A percentile compares a stretch with the other conserved stretches of the same genome.
Evolutionary conservation across 2,113 vertebrate species (phyloP).

Genomic region (Notothenia rossii): DNA sequence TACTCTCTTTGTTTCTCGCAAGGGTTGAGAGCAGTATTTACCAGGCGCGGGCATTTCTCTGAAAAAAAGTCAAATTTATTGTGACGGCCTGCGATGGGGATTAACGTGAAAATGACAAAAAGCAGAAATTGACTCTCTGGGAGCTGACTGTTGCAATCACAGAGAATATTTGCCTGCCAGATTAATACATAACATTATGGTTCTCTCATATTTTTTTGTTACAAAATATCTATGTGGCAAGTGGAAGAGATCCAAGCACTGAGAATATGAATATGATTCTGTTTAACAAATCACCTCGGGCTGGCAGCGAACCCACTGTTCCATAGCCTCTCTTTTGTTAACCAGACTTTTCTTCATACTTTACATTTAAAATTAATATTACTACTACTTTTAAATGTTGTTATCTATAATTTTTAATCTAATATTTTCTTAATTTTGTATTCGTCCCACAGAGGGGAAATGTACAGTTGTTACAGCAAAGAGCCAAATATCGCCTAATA

Average conservation of each 20-base stretch:
- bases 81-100: conserved; percentile 32
- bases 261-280: not conserved
- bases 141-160: conserved; percentile 15
- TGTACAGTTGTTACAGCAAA: too few species aligned
- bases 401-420: too few species aligned
- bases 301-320: too few species aligned
- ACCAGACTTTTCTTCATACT: too few species aligned
- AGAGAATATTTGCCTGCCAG: conserved; percentile 33
- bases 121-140: conserved; percentile 37
- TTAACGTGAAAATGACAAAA: conserved; percentile 53
- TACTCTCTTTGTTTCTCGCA: conserved; percentile 67
- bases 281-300: too few species aligned
- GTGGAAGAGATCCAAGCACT: not conserved
- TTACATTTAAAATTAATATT: too few species aligned
- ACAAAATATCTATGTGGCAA: conserved; percentile 1
- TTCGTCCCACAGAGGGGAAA: too few species aligned
- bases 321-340: too few species aligned
- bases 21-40: conserved; percentile 59
- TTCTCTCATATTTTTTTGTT: conserved; percentile 16
- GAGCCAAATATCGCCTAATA: too few species aligned
- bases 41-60: conserved; percentile 53
- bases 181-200: conserved; percentile 35
- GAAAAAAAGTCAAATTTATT: conserved; percentile 53
- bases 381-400: too few species aligned
- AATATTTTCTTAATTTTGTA: too few species aligned